A percentile compares a stretch with the other conserved stretches of the same genome.
These are phyloP conservation scores for Drosophila sp. DNA, from an alignment of 1,140 invertebrate species.

Conservation along the genomic window DNA sequence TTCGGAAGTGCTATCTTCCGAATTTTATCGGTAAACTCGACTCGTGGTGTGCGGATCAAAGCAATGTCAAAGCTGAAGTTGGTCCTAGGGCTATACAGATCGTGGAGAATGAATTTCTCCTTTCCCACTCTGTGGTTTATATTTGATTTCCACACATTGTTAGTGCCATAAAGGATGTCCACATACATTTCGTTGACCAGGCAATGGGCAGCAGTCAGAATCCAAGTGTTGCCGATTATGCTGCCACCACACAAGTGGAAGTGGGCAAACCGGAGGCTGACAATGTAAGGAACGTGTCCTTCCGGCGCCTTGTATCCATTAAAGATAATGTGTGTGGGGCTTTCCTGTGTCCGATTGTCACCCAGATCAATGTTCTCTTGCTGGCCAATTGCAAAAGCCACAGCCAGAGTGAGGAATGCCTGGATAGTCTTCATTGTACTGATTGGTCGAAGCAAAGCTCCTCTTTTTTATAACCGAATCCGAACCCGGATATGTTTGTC, in stretches of 20 bases:
- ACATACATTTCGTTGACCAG: constrained; percentile 37
- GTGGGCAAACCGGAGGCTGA: constrained; percentile 77
- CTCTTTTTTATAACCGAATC: too few species aligned
- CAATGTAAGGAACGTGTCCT: constrained; percentile 84
- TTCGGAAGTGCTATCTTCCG: constrained; percentile 48
- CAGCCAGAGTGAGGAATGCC: constrained; percentile 35
- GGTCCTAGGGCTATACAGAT: constrained; percentile 36
- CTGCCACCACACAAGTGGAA: constrained; percentile 84
- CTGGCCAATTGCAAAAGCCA: constrained; percentile 2
- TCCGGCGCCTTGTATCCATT: constrained; percentile 54
- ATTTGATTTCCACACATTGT: constrained; percentile 17
- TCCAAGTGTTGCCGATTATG: constrained; percentile 84
- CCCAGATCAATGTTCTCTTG: neutral
- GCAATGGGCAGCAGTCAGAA: constrained; percentile 87
- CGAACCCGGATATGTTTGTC: too few species aligned
- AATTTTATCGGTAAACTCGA: constrained; percentile 35
- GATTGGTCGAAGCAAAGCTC: neutral
- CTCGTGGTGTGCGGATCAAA: constrained; percentile 47
- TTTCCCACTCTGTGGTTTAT: constrained; percentile 37
- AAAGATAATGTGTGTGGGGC: constrained; percentile 39
- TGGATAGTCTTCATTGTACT: constrained; percentile 46
- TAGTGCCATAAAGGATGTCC: constrained; percentile 65
- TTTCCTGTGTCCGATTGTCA: constrained; percentile 18
- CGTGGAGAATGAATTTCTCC: constrained; percentile 46
- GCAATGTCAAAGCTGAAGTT: constrained; percentile 49